Evolutionary conservation across 2,113 vertebrate species (phyloP), one percentile per base, ranked within the genome.

Genomic region (Podiceps cristatus): DNA sequence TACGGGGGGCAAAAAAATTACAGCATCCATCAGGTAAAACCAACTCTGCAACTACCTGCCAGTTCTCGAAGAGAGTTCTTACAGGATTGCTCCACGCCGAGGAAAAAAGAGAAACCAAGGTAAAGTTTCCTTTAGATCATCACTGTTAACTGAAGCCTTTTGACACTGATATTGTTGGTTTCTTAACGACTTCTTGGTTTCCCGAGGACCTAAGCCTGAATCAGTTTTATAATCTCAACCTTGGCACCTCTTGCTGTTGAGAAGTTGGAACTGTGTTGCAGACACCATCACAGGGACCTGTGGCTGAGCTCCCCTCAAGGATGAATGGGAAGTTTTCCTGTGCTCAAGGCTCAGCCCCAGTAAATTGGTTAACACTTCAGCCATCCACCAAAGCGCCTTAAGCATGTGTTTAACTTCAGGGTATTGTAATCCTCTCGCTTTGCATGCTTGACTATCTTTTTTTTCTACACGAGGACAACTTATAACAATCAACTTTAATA

Each of bases 101-200:
- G 24, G 29, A 35, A 73, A 74, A 81, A 77, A 68, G 9, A 27
- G 24, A 75, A 83, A 47, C 0, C 5, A 62, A 77, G 9, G 7
- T 71, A 22, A 78, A 40, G 47, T 85, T 94, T 85, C n/a, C 42
- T 78, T 93, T 90, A 50, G 31, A 25, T 78, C 27, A 42, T 50
- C 8, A 8, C 29, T 22, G 55, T 55, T 58, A 77, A 71, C 35
- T 35, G 62, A 92, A 81, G 27, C 24, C 8, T 86, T 83, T 71
- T 58, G 33, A 40, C 80, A 59, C 27, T 84, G 29, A 8, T 62
- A 3, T 40, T 90, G 44, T 72, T 86, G 11, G 9, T 72, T 94
- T 86, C 49, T 76, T 63, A 56, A 72, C 28, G n/a, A 45, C 14
- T 28, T 62, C 29, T 33, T 74, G 62, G 42, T 89, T 83, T 84